A percentile compares a stretch with the other conserved stretches of the same genome.
phyloP scores from a whole-genome alignment of 2,797 vertebrate species.

The Hydrolagus colliei region DNA sequence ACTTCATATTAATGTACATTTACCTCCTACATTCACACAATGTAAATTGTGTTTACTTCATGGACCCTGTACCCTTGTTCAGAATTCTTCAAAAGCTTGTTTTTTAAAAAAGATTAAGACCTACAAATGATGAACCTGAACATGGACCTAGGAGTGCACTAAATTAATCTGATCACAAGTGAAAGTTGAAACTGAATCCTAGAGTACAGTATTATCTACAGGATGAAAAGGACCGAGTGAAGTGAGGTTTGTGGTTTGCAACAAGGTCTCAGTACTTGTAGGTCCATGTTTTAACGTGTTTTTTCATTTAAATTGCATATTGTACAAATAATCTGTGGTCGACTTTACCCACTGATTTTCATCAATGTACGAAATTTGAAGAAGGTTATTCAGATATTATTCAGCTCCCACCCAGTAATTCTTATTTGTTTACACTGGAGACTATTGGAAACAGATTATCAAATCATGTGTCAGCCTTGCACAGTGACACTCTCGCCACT shows the following conservation, averaged over 20 bases:
- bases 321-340: background rate
- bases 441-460: too few relatives aligned
- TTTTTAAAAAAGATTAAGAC: background rate
- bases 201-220: background rate
- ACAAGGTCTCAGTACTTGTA: background rate
- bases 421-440: background rate
- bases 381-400: background rate
- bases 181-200: slow-evolving; percentile 12
- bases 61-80: too few relatives aligned
- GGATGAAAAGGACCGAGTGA: slow-evolving; percentile 15
- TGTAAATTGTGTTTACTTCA: too few relatives aligned
- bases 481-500: too few relatives aligned
- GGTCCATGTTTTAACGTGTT: background rate
- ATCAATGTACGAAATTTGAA: background rate
- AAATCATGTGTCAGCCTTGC: too few relatives aligned
- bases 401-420: background rate
- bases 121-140: background rate
- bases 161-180: background rate
- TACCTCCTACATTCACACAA: too few relatives aligned
- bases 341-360: background rate
- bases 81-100: background rate
- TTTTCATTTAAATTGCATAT: slow-evolving; percentile 1
- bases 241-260: background rate
- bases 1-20: too few relatives aligned
- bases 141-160: background rate